phyloP scores from a whole-genome alignment of 2,888 invertebrate species.

The Hedychridium roseum region DNA sequence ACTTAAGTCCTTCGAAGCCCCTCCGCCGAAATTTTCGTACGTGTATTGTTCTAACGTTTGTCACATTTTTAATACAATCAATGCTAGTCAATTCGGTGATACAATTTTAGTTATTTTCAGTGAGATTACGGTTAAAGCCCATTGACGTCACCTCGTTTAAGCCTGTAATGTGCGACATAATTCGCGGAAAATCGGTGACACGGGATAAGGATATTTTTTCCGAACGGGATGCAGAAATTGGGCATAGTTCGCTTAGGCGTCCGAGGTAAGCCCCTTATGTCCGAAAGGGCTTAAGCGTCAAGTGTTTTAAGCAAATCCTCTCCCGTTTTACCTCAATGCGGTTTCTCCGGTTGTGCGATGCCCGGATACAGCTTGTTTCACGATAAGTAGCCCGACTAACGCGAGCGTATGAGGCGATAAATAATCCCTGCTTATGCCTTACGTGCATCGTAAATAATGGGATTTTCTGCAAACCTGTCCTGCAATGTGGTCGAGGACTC shows the following conservation, averaged over 20 bases:
- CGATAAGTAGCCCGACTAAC: constrained; percentile 37
- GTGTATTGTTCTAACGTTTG: too few species aligned
- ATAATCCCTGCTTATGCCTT: constrained; percentile 33
- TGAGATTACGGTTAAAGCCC: too few species aligned
- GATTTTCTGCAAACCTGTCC: constrained; percentile 22
- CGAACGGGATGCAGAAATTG: constrained; percentile 8
- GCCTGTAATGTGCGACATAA: too few species aligned
- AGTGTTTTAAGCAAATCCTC: constrained; percentile 45
- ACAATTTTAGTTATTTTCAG: too few species aligned
- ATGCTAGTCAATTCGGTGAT: too few species aligned
- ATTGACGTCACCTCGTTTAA: too few species aligned
- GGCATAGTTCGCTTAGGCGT: not conserved
- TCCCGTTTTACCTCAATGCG: constrained; percentile 37
- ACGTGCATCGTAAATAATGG: constrained; percentile 35
- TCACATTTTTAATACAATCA: too few species aligned
- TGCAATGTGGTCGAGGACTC: constrained; percentile 15
- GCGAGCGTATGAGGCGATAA: constrained; percentile 29
- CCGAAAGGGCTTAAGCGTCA: constrained; percentile 38
- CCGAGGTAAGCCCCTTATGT: constrained; percentile 37
- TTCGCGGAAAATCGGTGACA: too few species aligned
- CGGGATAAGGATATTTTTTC: too few species aligned
- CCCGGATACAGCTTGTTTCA: constrained; percentile 19
- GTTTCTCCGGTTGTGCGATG: constrained; percentile 22
- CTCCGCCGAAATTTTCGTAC: too few species aligned
- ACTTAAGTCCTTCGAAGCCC: too few species aligned